Evolutionary conservation across 2,113 vertebrate genomes (phyloP), one percentile per base, ranked within the genome.

Genomic region (Cathartes aura): DNA sequence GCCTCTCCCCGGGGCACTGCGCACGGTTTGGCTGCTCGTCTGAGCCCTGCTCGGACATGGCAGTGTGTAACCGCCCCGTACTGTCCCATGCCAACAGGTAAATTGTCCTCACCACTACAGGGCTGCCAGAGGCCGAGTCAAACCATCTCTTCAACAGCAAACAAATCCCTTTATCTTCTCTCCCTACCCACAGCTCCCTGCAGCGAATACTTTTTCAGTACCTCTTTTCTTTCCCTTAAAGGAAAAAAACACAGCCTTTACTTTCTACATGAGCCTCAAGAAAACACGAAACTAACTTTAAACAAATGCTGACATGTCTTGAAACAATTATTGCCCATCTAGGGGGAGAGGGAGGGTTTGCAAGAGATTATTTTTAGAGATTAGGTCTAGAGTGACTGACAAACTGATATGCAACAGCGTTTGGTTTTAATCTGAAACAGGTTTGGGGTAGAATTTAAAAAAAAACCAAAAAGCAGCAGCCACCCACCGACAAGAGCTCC

Each of bases 271-370:
- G 59, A 97, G 92, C 79, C 96, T 88, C 87, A 38, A 92, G 85
- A 96, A 93, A 96, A 66, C 83, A 40, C 82, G 40, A 94, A 96
- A 87, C 67, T n/a, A 95, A 43, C 42, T 64, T 97, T 89, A 95
- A 97, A 97, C 95, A 97, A 97, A 98, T 73, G 90, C 94, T 93
- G 97, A 94, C 94, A 89, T 15, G 94, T 79, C 95, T 97, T 97
- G 96, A 96, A 98, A 95, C 97, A 98, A 96, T 97, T 96, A 95
- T 66, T 97, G 96, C 92, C 97, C 96, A 79, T 76, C 94, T 13
- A 94, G 85, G 93, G 71, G 36, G 84, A 91, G 78, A 84, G 94
- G 89, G 94, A 80, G 94, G 89, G 81, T 15, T 85, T 74, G 87
- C 74, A 64, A 72, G 60, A 94, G 97, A 97, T 96, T 94, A 86